Conservation (phyloP, 2,113 vertebrate species). For the Vimba vimba region DNA sequence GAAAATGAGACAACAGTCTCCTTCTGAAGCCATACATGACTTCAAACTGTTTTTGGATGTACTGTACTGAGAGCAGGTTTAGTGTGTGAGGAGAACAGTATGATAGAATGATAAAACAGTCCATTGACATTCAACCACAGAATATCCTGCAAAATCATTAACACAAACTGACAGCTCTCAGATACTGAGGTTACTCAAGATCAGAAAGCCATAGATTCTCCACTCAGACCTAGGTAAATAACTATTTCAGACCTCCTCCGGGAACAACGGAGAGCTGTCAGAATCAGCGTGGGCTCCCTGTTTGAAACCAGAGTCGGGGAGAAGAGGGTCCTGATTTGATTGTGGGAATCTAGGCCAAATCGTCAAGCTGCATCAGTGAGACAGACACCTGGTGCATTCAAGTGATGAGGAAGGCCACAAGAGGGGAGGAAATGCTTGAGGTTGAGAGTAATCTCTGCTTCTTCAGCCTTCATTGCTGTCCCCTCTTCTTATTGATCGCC, state of each 20-base stretch:
- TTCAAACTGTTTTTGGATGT: not conserved
- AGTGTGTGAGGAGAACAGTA: not conserved
- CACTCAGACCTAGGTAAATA: slow-evolving; percentile 37
- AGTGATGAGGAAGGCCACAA: slow-evolving; percentile 32
- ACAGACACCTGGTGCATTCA: slow-evolving; percentile 31
- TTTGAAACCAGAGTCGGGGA: slow-evolving; percentile 30
- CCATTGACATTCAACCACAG: not conserved
- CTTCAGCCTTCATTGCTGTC: slow-evolving; percentile 30
- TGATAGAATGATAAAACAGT: not conserved
- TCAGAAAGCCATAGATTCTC: slow-evolving; percentile 31
- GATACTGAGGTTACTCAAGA: slow-evolving; percentile 15
- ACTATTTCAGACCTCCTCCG: slow-evolving; percentile 37
- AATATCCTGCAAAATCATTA: slow-evolving; percentile 30
- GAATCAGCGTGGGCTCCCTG: slow-evolving; percentile 30
- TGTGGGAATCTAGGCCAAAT: slow-evolving; percentile 53
- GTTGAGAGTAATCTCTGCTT: slow-evolving; percentile 29
- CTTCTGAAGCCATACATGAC: not conserved
- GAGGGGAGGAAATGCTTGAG: slow-evolving; percentile 37
- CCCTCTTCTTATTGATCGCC: slow-evolving; percentile 34
- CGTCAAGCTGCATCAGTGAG: slow-evolving; percentile 34
- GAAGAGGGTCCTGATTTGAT: slow-evolving; percentile 48
- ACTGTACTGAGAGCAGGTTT: not conserved
- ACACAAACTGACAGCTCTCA: slow-evolving; percentile 22
- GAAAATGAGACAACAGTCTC: not conserved
- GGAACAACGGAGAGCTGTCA: slow-evolving; percentile 35